Evolutionary conservation across 2,888 invertebrate species (phyloP), one percentile per base, ranked within the genome.

Genomic region (Polymixis lichenea): DNA sequence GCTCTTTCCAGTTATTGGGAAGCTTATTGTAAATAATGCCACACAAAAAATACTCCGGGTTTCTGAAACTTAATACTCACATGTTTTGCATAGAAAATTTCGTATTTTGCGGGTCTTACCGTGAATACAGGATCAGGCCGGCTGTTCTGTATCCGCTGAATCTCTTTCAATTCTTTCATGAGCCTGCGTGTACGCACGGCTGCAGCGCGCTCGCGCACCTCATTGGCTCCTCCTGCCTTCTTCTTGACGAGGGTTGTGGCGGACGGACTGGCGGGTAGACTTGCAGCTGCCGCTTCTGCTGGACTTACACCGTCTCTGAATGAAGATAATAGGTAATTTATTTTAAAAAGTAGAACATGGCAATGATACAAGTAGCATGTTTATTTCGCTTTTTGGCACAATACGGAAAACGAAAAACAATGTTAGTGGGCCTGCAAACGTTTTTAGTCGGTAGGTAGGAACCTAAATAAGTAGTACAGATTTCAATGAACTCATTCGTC

Each of bases 121-220:
- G 98, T 98, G 91, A 98, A 98, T 25, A 98, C 96, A 7, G 98
- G 98, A 87, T 98, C 98, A n/a, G 97, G 93, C 81, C 97, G 97
- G 87, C 97, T 97, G 88, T 97, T 97, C 92, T 98, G 98, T 81
- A 97, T 95, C 89, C 97, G 97, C 91, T 98, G 98, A 89, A 98
- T 98, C 93, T 98, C 98, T 86, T 98, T 97, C 86, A 98, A 97
- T 91, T 98, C 98, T 93, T 98, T 98, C 98, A 98, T 98, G 77
- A 98, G 97, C 67, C 98, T 97, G 80, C 98, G 97, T 53, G 98
- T 97, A 85, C 98, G 97, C 72, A 97, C 97, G 88, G 96, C 92
- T 87, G 97, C 92, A 86, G 97, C 94, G 66, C 97, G 87, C 91
- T 97, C 93, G 89, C 97, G 94, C 62, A 92, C 95, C 75, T 96